Conservation (phyloP, 2,797 vertebrate genomes). For the Coendou prehensilis region DNA sequence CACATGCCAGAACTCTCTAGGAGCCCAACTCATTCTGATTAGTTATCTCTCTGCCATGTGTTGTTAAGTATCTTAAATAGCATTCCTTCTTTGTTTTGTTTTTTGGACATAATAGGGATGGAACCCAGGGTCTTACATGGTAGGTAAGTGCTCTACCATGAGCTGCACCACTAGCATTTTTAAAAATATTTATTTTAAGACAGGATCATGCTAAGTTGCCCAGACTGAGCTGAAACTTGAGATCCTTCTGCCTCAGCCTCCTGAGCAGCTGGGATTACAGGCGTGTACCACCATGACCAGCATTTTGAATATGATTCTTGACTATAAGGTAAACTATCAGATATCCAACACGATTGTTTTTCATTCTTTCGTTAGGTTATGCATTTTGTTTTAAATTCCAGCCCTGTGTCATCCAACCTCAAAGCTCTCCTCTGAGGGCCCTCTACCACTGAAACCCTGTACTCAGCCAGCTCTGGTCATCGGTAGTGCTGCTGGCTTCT, state of each 20-base stretch:
- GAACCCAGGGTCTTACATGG: not conserved
- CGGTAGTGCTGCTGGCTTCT: not conserved
- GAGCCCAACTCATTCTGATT: not conserved
- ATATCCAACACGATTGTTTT: not conserved
- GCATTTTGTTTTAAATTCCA: conserved; percentile 32
- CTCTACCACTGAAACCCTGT: not conserved
- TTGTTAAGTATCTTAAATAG: not conserved
- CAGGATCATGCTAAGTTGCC: not conserved
- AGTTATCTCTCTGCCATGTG: not conserved
- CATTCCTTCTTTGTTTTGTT: not conserved
- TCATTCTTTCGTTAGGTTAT: conserved; percentile 46
- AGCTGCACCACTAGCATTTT: not conserved
- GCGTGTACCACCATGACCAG: not conserved
- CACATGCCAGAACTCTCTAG: not conserved
- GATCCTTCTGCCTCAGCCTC: not conserved
- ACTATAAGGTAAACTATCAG: not conserved
- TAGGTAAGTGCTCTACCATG: not conserved
- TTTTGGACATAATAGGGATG: not conserved
- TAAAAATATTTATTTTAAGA: not conserved
- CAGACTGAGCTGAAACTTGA: not conserved
- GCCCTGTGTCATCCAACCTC: not conserved
- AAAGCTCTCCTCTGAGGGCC: not conserved
- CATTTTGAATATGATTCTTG: not conserved
- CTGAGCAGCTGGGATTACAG: not conserved
- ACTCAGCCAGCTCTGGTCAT: not conserved